Base-by-base conservation (phyloP, 1,140 invertebrate species). In the Bombus haemorrhoidalis region DNA sequence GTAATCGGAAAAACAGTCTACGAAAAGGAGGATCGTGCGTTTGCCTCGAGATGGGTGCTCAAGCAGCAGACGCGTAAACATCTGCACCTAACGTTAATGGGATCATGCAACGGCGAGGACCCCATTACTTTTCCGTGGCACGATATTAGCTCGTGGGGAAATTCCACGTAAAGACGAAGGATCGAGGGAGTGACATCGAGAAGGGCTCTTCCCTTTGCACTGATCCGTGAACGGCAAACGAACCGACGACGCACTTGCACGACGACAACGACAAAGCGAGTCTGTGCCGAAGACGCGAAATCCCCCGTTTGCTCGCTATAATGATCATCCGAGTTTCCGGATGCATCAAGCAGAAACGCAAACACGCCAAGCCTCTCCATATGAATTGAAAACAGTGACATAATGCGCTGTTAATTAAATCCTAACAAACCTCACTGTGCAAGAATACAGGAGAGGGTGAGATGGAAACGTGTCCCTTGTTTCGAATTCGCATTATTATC, bases 381-480 rank as follows among this genome's bases (percentile, higher is more conserved):
- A 82, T 78, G 87, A 86, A 87, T 86, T 89, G 83, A 88, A 90
- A 88, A 90, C 87, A 78, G 78, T 86, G 79, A 76, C 87, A 86
- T 86, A 83, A 87, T 78, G 66, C 77, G 72, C 43, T 43, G 86
- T 76, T 92, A 90, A 91, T 91, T 87, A 90, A 89, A 28, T 34
- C 47, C 18, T 34, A 53, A 75, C 73, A 32, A 53, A 75, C 71
- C 25, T 15, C 28, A n/a, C 3, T 2, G 34, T 3, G 37, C 4
- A 15, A 25, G 69, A 22, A 22, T 25, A 10, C 12, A 71, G 15
- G 6, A 9, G 0, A 10, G 22, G 9, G 10, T 9, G 22, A 12
- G 4, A 1, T 68, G 64, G 34, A 34, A 68, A 68, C 32, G 32
- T 0, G 62, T 69, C 13, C 37, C 37, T 4, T 39, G 37, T 22